Evolutionary conservation across 35 echinoderm and acorn worm genomes (phyloP).

Genomic region (Amphiura filiformis): DNA sequence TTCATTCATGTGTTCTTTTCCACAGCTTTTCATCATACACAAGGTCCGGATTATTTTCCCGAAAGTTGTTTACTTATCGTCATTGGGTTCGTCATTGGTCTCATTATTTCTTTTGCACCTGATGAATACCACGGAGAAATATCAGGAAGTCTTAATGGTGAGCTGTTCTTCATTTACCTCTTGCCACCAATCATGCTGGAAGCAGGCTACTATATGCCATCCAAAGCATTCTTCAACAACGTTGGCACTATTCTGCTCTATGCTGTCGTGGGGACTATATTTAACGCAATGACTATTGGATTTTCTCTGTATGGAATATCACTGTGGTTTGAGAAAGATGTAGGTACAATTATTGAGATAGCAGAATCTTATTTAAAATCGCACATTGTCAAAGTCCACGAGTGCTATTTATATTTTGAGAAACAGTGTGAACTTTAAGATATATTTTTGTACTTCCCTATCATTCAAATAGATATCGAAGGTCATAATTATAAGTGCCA

Average conservation of each 20-base stretch:
- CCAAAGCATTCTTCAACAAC: constrained; percentile 79
- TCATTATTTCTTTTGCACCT: constrained; percentile 25
- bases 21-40: constrained; percentile 78
- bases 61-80: constrained; percentile 92
- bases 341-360: background rate
- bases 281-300: constrained; percentile 77
- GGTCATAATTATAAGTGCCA: too few relatives aligned
- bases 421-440: too few relatives aligned
- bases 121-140: constrained; percentile 22
- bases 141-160: constrained; percentile 30
- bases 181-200: constrained; percentile 97
- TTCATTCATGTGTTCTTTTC: background rate
- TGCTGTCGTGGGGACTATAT: constrained; percentile 90
- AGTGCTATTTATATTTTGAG: too few relatives aligned
- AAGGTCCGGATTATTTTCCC: constrained; percentile 67
- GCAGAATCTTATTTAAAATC: background rate
- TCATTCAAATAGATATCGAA: too few relatives aligned
- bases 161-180: constrained; percentile 87
- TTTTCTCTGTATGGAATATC: constrained; percentile 80
- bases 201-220: constrained; percentile 96
- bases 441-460: too few relatives aligned
- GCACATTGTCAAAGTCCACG: too few relatives aligned
- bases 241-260: constrained; percentile 85
- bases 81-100: constrained; percentile 74
- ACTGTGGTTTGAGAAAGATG: background rate